Conservation (phyloP, 2,888 invertebrate species). For the Rhingia campestris region DNA sequence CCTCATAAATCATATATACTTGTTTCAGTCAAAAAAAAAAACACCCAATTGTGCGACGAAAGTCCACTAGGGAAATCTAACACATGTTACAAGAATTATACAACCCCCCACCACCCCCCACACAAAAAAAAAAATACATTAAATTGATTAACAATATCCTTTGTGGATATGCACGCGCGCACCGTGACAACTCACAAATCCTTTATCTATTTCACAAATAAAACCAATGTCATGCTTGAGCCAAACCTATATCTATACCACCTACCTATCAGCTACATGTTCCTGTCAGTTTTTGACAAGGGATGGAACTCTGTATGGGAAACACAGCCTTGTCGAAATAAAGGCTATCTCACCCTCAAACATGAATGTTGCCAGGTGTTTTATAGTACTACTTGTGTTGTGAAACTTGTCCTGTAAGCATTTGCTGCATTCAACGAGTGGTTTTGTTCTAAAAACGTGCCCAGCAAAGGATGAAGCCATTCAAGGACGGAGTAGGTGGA, state of each 20-base stretch:
- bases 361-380: not conserved
- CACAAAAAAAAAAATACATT: conserved; percentile 13
- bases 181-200: conserved; percentile 8
- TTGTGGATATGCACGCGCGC: conserved; percentile 17
- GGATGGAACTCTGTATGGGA: not conserved
- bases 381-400: not conserved
- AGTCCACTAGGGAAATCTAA: conserved; percentile 32
- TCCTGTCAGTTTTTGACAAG: conserved; percentile 11
- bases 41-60: not conserved
- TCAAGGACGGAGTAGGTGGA: conserved; percentile 14
- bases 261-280: conserved; percentile 2
- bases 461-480: conserved; percentile 45
- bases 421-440: conserved; percentile 34
- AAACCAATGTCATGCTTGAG: conserved; percentile 18
- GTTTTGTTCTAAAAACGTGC: conserved; percentile 14
- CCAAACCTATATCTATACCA: not conserved
- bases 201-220: not conserved
- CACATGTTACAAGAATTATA: conserved; percentile 22
- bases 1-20: not conserved
- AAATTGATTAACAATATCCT: conserved; percentile 42
- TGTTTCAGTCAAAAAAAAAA: not conserved
- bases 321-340: not conserved
- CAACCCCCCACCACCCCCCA: too few relatives aligned
- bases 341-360: not conserved
- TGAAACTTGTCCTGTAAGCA: conserved; percentile 4